Evolutionary conservation across 2,888 invertebrate species (phyloP), one percentile per base, ranked within the genome.

Genomic region (Penaeus monodon): DNA sequence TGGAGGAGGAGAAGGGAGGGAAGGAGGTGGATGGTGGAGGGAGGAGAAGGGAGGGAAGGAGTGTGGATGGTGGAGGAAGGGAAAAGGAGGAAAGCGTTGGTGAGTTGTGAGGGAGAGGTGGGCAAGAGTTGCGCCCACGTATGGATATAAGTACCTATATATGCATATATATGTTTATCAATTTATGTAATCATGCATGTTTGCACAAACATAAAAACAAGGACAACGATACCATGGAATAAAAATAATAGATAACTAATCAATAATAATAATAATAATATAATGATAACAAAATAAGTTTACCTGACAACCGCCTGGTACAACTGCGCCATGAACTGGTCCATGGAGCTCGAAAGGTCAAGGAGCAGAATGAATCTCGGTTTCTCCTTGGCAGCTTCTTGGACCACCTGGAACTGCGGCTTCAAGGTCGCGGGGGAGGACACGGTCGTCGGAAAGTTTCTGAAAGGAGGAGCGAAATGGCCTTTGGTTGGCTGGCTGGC

Each of bases 291-390:
- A 0, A 38, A 33, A 33, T 33, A 38, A 38, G 4, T 0, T 73
- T 64, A 88, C 87, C 80, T 81, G 49, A 80, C 84, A n/a, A 84
- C 68, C 4, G 83, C 83, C 27, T 80, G 84, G n/a, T 80, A 84
- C 14, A 88, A 38, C 20, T 80, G 65, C 2, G 66, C 73, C 87
- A 88, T 88, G 29, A 57, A 80, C 44, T 64, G 24, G 12, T 88
- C 87, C 87, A 88, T 88, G 6, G 87, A 88, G 0, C 64, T 80
- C 8, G 87, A 88, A 17, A 88, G 66, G 65, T 88, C 87, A 22
- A 88, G 74, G 2, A 88, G 66, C 24, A 88, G 78, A 4, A 88
- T 66, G 27, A 88, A 88, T 8, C 81, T 65, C 3, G 85, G 85
- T 38, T 82, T 77, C n/a, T 77, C n/a, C 38, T 29, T 81, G 29